Percentiles rank a stretch among this genome's conserved stretches.
Conservation (phyloP, 2,888 invertebrate species). For the Drosophila hamatofila region DNA sequence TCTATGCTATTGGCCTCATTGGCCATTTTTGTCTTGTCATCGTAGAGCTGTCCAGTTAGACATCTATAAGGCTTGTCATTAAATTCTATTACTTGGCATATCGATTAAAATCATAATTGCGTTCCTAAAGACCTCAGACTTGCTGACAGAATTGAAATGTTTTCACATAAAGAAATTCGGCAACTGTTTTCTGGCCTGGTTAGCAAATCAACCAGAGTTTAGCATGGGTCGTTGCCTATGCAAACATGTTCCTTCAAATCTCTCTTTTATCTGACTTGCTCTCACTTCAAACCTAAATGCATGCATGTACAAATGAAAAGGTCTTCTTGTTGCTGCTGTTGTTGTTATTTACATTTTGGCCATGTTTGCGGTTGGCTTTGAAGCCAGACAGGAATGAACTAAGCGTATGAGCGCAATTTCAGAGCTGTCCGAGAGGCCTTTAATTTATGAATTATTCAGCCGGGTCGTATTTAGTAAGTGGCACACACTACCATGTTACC, state of each 20-base stretch:
- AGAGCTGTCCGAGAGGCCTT: conserved; percentile 36
- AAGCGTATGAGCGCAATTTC: conserved; percentile 18
- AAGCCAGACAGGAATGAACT: conserved; percentile 22
- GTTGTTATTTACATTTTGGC: conserved; percentile 61
- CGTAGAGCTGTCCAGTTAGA: not conserved
- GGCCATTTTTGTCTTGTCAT: no score
- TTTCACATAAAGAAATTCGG: not conserved
- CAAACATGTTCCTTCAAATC: conserved; percentile 10
- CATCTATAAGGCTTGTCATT: not conserved
- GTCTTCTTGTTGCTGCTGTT: conserved; percentile 13
- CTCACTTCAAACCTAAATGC: conserved; percentile 5
- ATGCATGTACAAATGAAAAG: conserved; percentile 12
- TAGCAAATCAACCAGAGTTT: not conserved
- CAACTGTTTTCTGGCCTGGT: not conserved
- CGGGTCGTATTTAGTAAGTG: conserved; percentile 62
- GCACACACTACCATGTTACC: conserved; percentile 46
- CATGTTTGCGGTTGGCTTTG: conserved; percentile 66
- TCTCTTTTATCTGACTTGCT: not conserved
- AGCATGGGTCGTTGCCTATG: conserved; percentile 6
- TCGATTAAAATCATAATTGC: not conserved
- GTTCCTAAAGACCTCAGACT: not conserved
- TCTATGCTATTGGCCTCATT: not conserved
- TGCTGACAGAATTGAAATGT: not conserved
- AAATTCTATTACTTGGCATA: not conserved
- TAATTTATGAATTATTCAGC: conserved; percentile 73